These are phyloP conservation scores for Aphidoletes aphidimyza DNA, from an alignment of 2,888 invertebrate genomes.

Conservation along the genomic window DNA sequence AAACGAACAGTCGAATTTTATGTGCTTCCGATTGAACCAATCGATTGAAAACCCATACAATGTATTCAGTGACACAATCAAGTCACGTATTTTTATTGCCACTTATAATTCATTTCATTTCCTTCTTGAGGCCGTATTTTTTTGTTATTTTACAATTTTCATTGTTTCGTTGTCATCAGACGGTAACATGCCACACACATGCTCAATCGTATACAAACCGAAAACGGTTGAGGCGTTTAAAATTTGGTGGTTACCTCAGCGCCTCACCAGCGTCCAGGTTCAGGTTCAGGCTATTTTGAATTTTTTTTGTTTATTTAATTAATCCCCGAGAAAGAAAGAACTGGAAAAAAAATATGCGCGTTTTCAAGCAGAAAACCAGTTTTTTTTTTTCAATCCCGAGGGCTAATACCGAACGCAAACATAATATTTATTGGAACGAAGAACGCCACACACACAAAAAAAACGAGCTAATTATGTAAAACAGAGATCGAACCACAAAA, in stretches of 20 bases:
- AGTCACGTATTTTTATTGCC: conserved; percentile 9
- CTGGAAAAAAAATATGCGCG: not conserved
- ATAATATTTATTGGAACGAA: too few species aligned
- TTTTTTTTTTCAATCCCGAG: not conserved
- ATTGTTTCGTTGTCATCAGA: not conserved
- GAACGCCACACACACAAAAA: not conserved
- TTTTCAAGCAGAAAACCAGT: conserved; percentile 52
- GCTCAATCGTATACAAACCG: too few species aligned
- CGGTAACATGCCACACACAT: conserved; percentile 28
- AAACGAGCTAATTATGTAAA: conserved; percentile 53
- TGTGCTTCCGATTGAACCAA: conserved; percentile 23
- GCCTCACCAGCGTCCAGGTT: too few species aligned
- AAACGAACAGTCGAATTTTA: not conserved
- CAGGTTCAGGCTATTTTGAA: too few species aligned
- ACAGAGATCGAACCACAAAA: conserved; percentile 9
- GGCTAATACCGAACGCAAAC: not conserved
- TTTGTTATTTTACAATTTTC: not conserved
- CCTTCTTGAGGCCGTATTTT: not conserved
- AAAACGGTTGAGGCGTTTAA: not conserved
- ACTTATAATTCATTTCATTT: conserved; percentile 49
- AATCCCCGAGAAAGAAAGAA: too few species aligned
- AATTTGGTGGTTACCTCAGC: too few species aligned
- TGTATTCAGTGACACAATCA: not conserved
- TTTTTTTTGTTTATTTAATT: conserved; percentile 53
- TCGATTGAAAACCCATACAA: not conserved